Percentiles rank a stretch among this genome's conserved stretches.
These are phyloP conservation scores for Trichoplusia ni DNA, from an alignment of 1,140 invertebrate species.

Conservation along the genomic window DNA sequence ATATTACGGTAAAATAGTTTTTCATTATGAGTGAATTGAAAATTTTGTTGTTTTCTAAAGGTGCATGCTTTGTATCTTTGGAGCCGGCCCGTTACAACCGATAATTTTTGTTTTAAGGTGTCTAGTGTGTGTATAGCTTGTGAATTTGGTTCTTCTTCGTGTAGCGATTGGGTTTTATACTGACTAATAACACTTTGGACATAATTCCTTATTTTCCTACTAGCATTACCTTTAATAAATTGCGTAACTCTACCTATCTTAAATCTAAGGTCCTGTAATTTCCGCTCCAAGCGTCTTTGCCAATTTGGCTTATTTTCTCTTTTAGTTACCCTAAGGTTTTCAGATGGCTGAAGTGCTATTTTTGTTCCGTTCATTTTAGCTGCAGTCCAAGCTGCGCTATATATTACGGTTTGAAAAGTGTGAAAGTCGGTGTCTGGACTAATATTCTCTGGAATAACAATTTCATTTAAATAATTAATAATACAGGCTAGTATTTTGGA, in stretches of 20 bases:
- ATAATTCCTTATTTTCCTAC: constrained; percentile 13
- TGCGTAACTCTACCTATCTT: constrained; percentile 33
- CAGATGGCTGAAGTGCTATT: not conserved
- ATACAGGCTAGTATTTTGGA: constrained; percentile 31
- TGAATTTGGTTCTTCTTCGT: constrained; percentile 38
- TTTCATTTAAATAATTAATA: constrained; percentile 29
- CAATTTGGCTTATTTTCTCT: constrained; percentile 22
- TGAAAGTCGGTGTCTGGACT: constrained; percentile 20
- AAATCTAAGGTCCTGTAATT: constrained; percentile 16
- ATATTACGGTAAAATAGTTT: constrained; percentile 40
- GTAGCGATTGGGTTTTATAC: constrained; percentile 34
- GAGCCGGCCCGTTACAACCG: constrained; percentile 2
- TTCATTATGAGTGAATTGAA: constrained; percentile 38
- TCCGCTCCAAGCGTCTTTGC: constrained; percentile 30
- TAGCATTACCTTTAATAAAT: constrained; percentile 33
- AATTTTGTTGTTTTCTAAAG: constrained; percentile 37
- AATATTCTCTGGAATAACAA: constrained; percentile 24
- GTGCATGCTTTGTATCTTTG: constrained; percentile 34
- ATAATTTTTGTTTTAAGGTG: constrained; percentile 46
- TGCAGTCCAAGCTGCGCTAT: constrained; percentile 34
- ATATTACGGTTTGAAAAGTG: constrained; percentile 22
- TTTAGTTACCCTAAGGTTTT: not conserved
- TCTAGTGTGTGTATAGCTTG: constrained; percentile 37
- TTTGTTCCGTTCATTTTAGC: constrained; percentile 28
- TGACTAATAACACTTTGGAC: constrained; percentile 25